Base-by-base conservation (phyloP, 2,888 invertebrate species). In the Trilocha varians region DNA sequence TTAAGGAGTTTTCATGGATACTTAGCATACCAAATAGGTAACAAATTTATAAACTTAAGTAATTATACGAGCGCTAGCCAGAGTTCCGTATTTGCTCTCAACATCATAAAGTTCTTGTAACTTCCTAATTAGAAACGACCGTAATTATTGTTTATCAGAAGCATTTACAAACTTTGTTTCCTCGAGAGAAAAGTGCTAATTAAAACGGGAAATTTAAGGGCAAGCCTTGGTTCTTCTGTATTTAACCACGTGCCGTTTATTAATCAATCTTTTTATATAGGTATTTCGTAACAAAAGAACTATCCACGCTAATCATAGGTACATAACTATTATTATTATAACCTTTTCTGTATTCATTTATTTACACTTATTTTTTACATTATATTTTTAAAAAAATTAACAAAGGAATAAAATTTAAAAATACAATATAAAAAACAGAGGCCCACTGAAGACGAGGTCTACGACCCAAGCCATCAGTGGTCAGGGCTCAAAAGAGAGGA, bases 1-100 rank as follows among this genome's bases (percentile, higher is more conserved):
- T 25, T 25, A 25, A 25, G 25, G 54, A 51, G 59, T 59, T 70
- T 65, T 62, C 52, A 53, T 49, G 64, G 61, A 68, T 65, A 75
- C 70, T 78, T 78, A 74, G 76, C 78, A 76, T 78, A 79, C 71
- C 77, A 78, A 79, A 78, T 79, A 78, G 76, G 79, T 72, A 78
- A 75, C 78, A 79, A 78, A 78, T 79, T 80, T 77, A 73, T 69
- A 78, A 80, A 79, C 67, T 78, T 78, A 70, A 66, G 72, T 78
- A 80, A 78, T 80, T 79, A 79, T 69, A 62, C 59, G 64, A 61
- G 62, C 61, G 65, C 67, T 62, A 63, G 64, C 64, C 65, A 53
- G 62, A 72, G 70, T 76, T 78, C 75, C 72, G 74, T 75, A 72
- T 78, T 79, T 74, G 65, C 74, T 67, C 61, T 55, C 60, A 73